Conservation (phyloP, 2,888 invertebrate genomes). For the Octodonta nipae region DNA sequence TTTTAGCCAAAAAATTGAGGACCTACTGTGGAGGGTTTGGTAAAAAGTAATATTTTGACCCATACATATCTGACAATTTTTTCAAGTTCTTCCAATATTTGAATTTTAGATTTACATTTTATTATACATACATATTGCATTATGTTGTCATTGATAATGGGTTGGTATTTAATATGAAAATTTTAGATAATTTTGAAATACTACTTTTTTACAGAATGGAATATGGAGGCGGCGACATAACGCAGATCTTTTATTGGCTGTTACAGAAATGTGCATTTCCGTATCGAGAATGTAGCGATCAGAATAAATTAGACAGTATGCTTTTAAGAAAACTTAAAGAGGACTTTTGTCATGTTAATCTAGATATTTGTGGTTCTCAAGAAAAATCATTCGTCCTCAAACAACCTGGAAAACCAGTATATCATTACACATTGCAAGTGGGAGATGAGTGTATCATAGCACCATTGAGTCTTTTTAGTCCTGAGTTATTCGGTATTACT, state of each 20-base stretch:
- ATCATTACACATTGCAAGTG: slow-evolving; percentile 60
- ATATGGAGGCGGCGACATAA: slow-evolving; percentile 84
- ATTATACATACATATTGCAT: slow-evolving; percentile 28
- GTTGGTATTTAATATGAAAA: background rate
- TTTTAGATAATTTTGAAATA: no score
- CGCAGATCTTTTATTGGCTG: slow-evolving; percentile 77
- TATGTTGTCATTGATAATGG: no score
- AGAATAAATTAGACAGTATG: slow-evolving; percentile 61
- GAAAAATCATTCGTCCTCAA: slow-evolving; percentile 66
- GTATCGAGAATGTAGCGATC: slow-evolving; percentile 66
- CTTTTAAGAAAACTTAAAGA: slow-evolving; percentile 76
- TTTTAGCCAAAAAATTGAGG: no score
- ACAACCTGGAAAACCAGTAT: slow-evolving; percentile 52
- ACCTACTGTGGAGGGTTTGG: no score
- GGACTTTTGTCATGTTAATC: slow-evolving; percentile 79
- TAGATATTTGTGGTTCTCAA: slow-evolving; percentile 78
- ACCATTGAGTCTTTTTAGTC: slow-evolving; percentile 75
- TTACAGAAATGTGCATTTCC: slow-evolving; percentile 83
- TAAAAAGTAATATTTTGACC: no score
- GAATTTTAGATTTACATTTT: background rate
- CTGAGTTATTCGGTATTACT: slow-evolving; percentile 76
- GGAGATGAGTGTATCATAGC: slow-evolving; percentile 90
- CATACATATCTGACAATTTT: no score
- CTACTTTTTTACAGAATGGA: no score
- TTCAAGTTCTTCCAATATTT: no score